These are phyloP conservation scores for Muscicapa striata DNA, from an alignment of 2,797 vertebrate species.

Conservation along the genomic window DNA sequence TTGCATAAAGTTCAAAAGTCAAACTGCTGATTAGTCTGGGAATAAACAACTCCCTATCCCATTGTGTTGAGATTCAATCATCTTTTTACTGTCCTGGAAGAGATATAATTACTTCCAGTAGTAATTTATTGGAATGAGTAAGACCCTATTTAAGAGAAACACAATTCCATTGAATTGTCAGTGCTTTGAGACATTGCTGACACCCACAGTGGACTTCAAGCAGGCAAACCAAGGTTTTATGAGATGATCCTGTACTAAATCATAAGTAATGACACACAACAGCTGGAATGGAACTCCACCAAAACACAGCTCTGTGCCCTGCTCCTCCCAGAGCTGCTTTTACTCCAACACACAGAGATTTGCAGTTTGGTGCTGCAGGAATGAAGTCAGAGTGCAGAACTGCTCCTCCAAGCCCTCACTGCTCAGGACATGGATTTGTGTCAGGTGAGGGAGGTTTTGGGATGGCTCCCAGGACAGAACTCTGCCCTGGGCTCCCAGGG, in stretches of 20 bases:
- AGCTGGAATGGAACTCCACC: neutral
- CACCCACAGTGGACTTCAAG: neutral
- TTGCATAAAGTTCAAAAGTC: neutral
- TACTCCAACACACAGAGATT: rapidly evolving
- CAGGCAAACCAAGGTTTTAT: neutral
- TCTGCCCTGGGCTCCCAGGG: neutral
- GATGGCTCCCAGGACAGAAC: neutral
- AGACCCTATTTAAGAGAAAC: neutral
- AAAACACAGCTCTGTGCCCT: neutral
- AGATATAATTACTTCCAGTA: neutral
- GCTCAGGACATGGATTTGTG: rapidly evolving
- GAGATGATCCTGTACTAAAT: neutral
- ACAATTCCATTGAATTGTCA: neutral
- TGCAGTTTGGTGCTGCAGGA: neutral
- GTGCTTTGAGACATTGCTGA: rapidly evolving
- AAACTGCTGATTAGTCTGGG: neutral
- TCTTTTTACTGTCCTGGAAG: neutral
- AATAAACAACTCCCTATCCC: neutral
- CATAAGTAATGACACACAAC: rapidly evolving
- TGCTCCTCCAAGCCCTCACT: neutral
- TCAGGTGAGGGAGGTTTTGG: neutral
- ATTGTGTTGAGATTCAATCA: neutral
- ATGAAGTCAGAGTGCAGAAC: neutral
- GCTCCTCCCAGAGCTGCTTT: neutral
- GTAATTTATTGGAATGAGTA: neutral